These are phyloP conservation scores for Calidris pugnax DNA, from an alignment of 2,113 vertebrate genomes.

Conservation along the genomic window DNA sequence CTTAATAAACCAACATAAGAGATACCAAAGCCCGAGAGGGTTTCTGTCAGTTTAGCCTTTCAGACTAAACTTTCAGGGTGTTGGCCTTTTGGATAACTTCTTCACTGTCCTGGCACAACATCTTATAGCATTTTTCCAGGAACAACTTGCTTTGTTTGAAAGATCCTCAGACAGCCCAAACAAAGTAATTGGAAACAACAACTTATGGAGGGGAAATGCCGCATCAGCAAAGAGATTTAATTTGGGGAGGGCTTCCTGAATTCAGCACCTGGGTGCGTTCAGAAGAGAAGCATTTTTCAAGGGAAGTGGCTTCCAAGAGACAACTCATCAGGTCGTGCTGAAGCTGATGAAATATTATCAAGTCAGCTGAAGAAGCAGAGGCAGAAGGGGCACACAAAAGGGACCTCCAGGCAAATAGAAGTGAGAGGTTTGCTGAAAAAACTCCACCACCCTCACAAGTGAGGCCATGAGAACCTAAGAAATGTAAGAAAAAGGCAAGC, in stretches of 20 bases:
- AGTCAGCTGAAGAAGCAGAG: neutral
- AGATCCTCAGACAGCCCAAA: neutral
- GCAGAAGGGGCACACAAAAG: neutral
- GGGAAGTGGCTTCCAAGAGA: neutral
- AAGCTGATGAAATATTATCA: neutral
- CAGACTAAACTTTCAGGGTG: neutral
- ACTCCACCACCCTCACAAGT: neutral
- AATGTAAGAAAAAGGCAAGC: neutral
- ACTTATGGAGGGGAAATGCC: neutral
- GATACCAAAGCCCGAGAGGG: neutral
- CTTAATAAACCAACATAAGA: neutral
- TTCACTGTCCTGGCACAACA: neutral
- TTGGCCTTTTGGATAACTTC: neutral
- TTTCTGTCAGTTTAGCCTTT: neutral
- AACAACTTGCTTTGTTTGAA: neutral
- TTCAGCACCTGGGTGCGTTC: neutral
- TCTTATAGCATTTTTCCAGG: neutral
- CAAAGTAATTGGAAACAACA: neutral
- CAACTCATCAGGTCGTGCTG: neutral
- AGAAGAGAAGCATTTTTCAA: neutral
- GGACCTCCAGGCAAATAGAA: rapidly evolving
- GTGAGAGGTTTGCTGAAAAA: neutral
- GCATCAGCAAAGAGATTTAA: neutral
- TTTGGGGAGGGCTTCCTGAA: neutral
- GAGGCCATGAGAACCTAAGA: neutral